Evolutionary conservation across 35 echinoderm and acorn worm genomes (phyloP), one percentile per base, ranked within the genome.

Genomic region (Apostichopus japonicus): DNA sequence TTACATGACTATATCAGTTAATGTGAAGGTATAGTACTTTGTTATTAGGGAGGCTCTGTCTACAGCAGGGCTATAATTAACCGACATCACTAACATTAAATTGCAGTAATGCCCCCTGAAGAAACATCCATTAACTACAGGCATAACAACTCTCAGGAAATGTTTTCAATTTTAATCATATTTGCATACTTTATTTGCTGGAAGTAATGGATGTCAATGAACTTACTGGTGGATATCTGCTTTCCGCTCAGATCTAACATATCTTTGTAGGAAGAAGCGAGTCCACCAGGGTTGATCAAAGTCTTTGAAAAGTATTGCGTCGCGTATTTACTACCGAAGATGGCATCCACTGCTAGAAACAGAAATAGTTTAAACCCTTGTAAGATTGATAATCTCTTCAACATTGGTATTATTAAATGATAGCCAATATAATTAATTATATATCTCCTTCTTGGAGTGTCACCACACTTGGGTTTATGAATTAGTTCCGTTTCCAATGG

Each of bases 211-310:
- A 44, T 44, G 3, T 4, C 33, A 44, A 44, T 44, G 33, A 15
- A 82, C 54, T 82, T 82, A 82, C 54, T 54, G 8, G 8, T 54
- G 15, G 44, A 10, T 82, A 98, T 90, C 86, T 98, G 94, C 83
- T 33, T 83, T 54, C 92, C 77, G 76, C 96, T 95, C 53, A 94
- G 61, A 83, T 95, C 96, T 15, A 98, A 55, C 54, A 98, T 98
- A 61, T 95, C 94, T 78, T 92, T 95, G 92, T 98, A 98, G 77
- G 53, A 83, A 1, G 88, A 53, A 5, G 86, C 72, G 21, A 98
- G 58, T 22, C 96, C 96, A 1, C 86, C 89, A 14, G 82, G 87
- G n/a, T 98, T 98, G 33, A 96, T 79, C 10, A 93, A 54, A 3
- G 80, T 91, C 14, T 78, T 87, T 6, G 88, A 77, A 90, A 95